These are phyloP conservation scores for Heliconius sara DNA, from an alignment of 2,888 invertebrate species.

Conservation along the genomic window DNA sequence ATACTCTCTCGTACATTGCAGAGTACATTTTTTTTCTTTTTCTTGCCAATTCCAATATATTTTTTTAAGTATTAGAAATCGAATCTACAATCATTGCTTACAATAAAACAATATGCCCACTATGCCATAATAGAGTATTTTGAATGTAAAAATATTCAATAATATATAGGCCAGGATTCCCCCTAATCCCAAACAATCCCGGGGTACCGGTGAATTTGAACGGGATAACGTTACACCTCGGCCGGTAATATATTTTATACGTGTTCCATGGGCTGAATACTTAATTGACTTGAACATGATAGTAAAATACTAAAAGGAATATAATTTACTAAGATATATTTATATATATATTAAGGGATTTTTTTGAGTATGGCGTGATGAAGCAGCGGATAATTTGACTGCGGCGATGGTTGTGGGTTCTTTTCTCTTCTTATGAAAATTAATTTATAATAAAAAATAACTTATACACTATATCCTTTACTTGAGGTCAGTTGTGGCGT, in stretches of 20 bases:
- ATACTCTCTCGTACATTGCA: neutral
- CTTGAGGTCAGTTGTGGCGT: neutral
- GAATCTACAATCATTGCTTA: neutral
- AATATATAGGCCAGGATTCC: conserved; percentile 50
- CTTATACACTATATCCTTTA: too few species aligned
- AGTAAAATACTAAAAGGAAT: neutral
- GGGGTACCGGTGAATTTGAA: conserved; percentile 52
- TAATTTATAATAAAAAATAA: too few species aligned
- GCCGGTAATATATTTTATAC: conserved; percentile 51
- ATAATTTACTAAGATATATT: neutral
- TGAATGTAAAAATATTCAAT: conserved; percentile 61
- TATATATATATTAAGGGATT: too few species aligned
- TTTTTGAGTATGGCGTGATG: too few species aligned
- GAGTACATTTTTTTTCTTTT: neutral
- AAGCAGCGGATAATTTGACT: too few species aligned
- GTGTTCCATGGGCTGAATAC: conserved; percentile 49
- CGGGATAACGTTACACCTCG: conserved; percentile 51
- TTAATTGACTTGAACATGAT: conserved; percentile 41
- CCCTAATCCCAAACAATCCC: conserved; percentile 49
- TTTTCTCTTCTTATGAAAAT: too few species aligned
- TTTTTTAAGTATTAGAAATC: neutral
- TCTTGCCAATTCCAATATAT: neutral
- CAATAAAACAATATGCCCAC: neutral
- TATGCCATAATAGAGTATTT: conserved; percentile 52
- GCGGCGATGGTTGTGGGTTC: too few species aligned